phyloP scores from a whole-genome alignment of 2,888 invertebrate species.

The Eupsilia transversa region DNA sequence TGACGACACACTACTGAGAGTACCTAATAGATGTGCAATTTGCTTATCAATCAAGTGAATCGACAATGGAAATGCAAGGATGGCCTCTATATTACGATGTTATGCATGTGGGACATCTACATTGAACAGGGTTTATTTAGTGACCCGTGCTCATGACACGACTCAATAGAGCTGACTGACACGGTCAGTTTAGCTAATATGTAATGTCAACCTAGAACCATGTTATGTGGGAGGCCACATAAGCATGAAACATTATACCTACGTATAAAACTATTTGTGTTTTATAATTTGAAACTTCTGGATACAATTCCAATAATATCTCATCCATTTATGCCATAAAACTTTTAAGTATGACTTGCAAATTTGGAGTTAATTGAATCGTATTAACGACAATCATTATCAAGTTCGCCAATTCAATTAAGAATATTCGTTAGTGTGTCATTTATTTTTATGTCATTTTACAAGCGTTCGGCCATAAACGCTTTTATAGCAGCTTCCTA shows the following conservation, averaged over 20 bases:
- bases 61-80: neutral
- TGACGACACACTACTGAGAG: neutral
- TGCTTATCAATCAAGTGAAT: slow-evolving; percentile 1
- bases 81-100: neutral
- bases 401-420: slow-evolving; percentile 67
- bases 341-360: slow-evolving; percentile 42
- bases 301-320: neutral
- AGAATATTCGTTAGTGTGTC: slow-evolving; percentile 62
- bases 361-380: slow-evolving; percentile 61
- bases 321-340: slow-evolving; percentile 25
- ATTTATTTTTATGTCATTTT: slow-evolving; percentile 73
- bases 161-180: slow-evolving; percentile 55
- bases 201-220: slow-evolving; percentile 69
- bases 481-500: slow-evolving; percentile 78
- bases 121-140: slow-evolving; percentile 10
- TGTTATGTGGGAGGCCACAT: slow-evolving; percentile 69
- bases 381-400: slow-evolving; percentile 62
- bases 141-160: slow-evolving; percentile 47
- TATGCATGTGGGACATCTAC: neutral
- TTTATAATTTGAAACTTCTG: slow-evolving; percentile 43
- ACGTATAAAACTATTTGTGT: slow-evolving; percentile 64
- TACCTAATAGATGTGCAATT: neutral
- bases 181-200: slow-evolving; percentile 66
- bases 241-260: slow-evolving; percentile 62
- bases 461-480: slow-evolving; percentile 74